Conservation (phyloP, 2,113 vertebrate genomes). For the Alces alces region DNA sequence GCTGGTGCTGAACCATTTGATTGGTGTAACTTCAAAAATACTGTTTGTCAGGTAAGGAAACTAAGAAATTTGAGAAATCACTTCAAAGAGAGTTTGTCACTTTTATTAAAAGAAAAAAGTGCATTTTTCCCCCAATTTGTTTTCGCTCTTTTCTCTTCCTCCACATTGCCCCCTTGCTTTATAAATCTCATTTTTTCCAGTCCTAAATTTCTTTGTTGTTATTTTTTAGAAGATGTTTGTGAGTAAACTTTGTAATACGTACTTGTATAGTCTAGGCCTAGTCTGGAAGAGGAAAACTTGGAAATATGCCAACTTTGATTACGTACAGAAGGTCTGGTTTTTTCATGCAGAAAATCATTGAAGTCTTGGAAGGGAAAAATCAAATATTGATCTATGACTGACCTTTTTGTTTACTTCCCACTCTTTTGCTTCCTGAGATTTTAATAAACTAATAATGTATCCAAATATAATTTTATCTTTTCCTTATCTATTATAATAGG, state of each 20-base stretch:
- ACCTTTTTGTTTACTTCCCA: not conserved
- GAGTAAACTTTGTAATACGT: not conserved
- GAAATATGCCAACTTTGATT: not conserved
- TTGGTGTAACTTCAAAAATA: slow-evolving; percentile 94
- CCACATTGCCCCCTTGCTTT: not conserved
- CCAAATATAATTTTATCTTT: slow-evolving; percentile 13
- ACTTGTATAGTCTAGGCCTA: not conserved
- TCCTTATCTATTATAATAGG: not conserved
- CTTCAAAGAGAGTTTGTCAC: slow-evolving; percentile 33
- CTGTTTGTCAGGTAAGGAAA: slow-evolving; percentile 91
- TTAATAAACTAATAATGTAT: not conserved
- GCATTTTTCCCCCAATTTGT: not conserved
- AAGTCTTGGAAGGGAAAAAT: slow-evolving; percentile 28
- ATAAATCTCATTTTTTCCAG: not conserved
- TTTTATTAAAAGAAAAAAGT: slow-evolving; percentile 16
- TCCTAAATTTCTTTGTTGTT: not conserved
- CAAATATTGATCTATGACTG: not conserved
- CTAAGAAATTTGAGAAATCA: not conserved
- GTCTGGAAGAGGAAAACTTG: not conserved
- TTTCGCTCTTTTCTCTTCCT: not conserved
- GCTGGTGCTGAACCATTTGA: slow-evolving; percentile 89
- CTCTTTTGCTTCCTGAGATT: not conserved
- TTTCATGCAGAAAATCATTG: not conserved
- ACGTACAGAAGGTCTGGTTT: not conserved
- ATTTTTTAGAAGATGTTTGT: not conserved